Evolutionary conservation across 2,888 invertebrate species (phyloP).

Genomic region (Lycocerus yunnanus): DNA sequence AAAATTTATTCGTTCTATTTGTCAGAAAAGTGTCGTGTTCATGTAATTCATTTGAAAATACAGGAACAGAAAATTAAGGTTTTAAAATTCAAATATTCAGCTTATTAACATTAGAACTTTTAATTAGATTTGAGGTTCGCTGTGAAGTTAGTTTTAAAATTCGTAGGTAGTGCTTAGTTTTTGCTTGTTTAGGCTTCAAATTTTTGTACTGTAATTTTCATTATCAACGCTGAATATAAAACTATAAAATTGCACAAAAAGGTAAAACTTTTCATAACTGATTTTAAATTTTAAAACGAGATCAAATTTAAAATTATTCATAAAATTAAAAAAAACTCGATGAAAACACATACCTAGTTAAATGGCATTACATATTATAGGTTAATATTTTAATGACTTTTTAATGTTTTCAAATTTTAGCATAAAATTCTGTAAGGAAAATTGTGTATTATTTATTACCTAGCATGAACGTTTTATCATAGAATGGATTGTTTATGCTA

Average conservation of each 20-base stretch:
- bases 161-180: slow-evolving; percentile 3
- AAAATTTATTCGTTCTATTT: slow-evolving; percentile 12
- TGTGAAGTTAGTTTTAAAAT: slow-evolving; percentile 12
- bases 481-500: not conserved
- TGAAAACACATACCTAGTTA: not conserved
- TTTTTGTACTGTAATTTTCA: not conserved
- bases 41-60: slow-evolving; percentile 12
- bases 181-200: slow-evolving; percentile 4
- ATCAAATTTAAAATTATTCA: not conserved
- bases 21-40: slow-evolving; percentile 11
- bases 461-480: not conserved
- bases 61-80: slow-evolving; percentile 10
- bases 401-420: not conserved
- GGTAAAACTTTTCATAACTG: not conserved
- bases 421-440: not conserved
- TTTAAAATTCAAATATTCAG: slow-evolving; percentile 19
- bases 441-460: not conserved
- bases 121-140: slow-evolving; percentile 17
- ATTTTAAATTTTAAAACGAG: too few species aligned
- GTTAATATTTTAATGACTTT: not conserved
- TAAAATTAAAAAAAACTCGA: not conserved
- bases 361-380: not conserved
- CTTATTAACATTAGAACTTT: slow-evolving; percentile 19
- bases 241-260: not conserved
- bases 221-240: not conserved